These are phyloP conservation scores for Crotalus adamanteus DNA, from an alignment of 2,797 vertebrate species.

Conservation along the genomic window DNA sequence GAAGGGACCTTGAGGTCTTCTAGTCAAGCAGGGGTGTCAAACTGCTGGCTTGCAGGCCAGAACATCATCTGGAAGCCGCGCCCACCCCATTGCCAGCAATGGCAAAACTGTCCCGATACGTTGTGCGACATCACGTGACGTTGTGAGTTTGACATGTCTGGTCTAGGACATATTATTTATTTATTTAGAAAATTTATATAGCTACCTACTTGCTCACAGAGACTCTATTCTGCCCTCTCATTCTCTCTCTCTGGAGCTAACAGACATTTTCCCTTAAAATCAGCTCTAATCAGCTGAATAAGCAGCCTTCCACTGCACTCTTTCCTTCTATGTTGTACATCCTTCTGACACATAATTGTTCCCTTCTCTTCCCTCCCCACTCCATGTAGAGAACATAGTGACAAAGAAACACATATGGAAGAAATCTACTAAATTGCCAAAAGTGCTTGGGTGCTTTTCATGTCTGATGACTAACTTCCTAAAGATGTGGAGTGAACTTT, in stretches of 20 bases:
- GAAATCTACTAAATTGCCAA: not conserved
- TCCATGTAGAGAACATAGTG: no score
- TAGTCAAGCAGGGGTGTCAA: no score
- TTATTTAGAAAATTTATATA: not conserved
- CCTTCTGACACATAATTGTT: not conserved
- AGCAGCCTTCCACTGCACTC: not conserved
- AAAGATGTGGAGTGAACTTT: slow-evolving; percentile 42
- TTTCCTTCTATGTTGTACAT: not conserved
- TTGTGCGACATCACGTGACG: no score
- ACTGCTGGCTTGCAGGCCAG: no score
- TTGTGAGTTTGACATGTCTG: no score
- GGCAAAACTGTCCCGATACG: no score
- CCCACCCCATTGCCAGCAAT: no score
- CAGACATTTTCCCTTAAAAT: not conserved
- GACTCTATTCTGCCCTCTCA: not conserved
- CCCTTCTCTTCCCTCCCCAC: not conserved
- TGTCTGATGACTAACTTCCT: slow-evolving; percentile 23
- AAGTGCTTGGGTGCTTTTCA: not conserved
- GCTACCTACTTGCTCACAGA: not conserved
- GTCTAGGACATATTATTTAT: not conserved
- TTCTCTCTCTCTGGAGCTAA: not conserved
- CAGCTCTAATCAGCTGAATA: not conserved
- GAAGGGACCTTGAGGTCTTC: no score
- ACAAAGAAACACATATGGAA: not conserved
- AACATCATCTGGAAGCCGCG: no score